Conservation (phyloP, 2,888 invertebrate species). For the Pterobdella sp. region DNA sequence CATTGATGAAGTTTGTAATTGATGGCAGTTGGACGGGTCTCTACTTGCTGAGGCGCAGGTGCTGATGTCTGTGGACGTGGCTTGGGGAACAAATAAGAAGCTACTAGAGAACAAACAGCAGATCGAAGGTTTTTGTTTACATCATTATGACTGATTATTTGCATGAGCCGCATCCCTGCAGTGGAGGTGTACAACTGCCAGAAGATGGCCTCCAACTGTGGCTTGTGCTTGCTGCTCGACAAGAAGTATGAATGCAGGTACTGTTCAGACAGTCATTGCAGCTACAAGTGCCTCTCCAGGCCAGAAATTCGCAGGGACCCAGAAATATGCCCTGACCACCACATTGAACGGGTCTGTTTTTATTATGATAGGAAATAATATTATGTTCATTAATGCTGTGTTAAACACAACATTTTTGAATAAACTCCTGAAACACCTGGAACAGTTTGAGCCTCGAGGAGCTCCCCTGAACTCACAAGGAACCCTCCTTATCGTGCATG, state of each 20-base stretch:
- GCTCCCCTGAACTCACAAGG: constrained; percentile 86
- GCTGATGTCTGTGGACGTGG: neutral
- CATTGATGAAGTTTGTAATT: neutral
- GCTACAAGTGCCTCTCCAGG: constrained; percentile 69
- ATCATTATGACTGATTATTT: neutral
- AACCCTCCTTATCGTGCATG: constrained; percentile 84
- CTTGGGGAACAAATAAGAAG: neutral
- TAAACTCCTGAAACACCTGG: neutral
- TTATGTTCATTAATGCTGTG: neutral
- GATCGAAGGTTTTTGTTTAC: neutral
- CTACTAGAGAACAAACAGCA: neutral
- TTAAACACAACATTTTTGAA: neutral
- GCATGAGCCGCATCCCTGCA: constrained; percentile 34
- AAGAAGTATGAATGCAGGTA: constrained; percentile 89
- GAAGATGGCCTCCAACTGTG: constrained; percentile 94
- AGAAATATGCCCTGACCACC: constrained; percentile 88
- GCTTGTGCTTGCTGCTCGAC: constrained; percentile 82
- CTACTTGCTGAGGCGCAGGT: constrained; percentile 6
- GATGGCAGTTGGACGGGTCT: too few species aligned
- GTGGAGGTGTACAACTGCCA: constrained; percentile 63
- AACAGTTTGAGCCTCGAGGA: constrained; percentile 63
- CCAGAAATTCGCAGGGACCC: constrained; percentile 66
- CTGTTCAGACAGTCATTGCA: constrained; percentile 79
- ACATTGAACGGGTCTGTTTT: constrained; percentile 56
- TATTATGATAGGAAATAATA: neutral